Base-by-base conservation (phyloP, 2,113 vertebrate species). In the Carollia perspicillata region DNA sequence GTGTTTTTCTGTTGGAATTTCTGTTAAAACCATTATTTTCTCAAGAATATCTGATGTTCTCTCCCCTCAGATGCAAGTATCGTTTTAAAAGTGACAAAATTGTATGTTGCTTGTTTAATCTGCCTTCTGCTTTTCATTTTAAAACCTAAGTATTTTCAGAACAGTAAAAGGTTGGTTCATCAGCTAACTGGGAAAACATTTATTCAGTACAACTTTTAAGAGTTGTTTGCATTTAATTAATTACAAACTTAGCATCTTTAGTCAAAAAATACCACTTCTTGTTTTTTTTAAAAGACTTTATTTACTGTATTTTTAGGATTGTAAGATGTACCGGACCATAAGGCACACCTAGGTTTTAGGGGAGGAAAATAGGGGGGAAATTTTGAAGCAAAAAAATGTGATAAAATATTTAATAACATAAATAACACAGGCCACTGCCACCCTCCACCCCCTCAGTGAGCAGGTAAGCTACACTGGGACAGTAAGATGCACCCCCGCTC, bases 1-100 rank as follows among this genome's bases (percentile, higher is more conserved):
- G 99, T 97, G 47, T 28, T 66, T 58, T 84, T 55, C 79, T 69
- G 44, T 80, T 87, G 33, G 84, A 16, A 63, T 47, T 96, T 94
- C 78, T 87, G 35, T 89, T 60, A 35, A 68, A 84, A 90, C 14
- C 35, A 37, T 0, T 63, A 40, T 85, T 55, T 71, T 53, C 33
- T 65, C 53, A 51, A 79, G 42, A 75, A 40, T 83, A 30, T 74
- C 72, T 94, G 13, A 33, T 95, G 14, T 60, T 92, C 35, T 30
- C 4, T 85, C 8, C 1, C 18, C 9, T 96, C 30, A 66, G 33
- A 33, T 81, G 22, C 40, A 11, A 53, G 4, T 74, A 9, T 69
- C 17, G 13, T 84, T 92, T 89, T 47, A 37, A 92, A 92, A 84
- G 37, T 89, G 84, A 74, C 2, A 63, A 20, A 74, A 58, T 75